Percentiles rank a stretch among this genome's conserved stretches.
Conservation (phyloP, 2,888 invertebrate genomes). For the Zootermopsis nevadensis region DNA sequence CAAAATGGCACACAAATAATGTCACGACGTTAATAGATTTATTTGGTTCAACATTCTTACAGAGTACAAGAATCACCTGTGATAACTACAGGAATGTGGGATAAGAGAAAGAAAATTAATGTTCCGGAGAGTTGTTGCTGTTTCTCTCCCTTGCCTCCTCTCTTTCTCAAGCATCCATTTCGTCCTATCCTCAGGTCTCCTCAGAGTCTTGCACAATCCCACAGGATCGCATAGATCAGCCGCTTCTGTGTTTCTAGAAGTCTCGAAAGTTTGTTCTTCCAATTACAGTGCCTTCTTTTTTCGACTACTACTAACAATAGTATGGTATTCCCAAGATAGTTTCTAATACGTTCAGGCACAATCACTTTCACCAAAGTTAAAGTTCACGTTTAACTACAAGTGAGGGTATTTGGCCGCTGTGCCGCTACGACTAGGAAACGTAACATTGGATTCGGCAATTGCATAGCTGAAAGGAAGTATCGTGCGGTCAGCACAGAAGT, state of each 20-base stretch:
- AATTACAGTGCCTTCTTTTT: not conserved
- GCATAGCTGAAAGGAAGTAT: no score
- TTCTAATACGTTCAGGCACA: not conserved
- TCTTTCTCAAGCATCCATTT: not conserved
- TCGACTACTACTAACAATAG: not conserved
- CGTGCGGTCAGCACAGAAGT: no score
- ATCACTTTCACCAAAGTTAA: no score
- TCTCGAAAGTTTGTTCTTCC: not conserved
- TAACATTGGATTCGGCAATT: no score
- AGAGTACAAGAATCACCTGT: not conserved
- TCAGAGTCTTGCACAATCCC: not conserved
- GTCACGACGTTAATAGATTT: no score
- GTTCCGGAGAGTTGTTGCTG: not conserved
- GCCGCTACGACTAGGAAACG: no score
- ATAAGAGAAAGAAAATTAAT: not conserved
- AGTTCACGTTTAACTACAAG: no score
- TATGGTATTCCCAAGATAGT: not conserved
- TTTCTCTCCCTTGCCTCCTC: not conserved
- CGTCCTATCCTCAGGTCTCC: not conserved
- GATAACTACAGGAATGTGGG: not conserved
- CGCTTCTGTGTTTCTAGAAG: not conserved
- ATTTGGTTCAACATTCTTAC: not conserved
- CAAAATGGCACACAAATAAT: no score
- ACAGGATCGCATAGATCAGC: not conserved
- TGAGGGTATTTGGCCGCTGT: no score